Percentiles rank a stretch among this genome's conserved stretches.
These are phyloP conservation scores for Erebia aethiops DNA, from an alignment of 2,888 invertebrate genomes.

Conservation along the genomic window DNA sequence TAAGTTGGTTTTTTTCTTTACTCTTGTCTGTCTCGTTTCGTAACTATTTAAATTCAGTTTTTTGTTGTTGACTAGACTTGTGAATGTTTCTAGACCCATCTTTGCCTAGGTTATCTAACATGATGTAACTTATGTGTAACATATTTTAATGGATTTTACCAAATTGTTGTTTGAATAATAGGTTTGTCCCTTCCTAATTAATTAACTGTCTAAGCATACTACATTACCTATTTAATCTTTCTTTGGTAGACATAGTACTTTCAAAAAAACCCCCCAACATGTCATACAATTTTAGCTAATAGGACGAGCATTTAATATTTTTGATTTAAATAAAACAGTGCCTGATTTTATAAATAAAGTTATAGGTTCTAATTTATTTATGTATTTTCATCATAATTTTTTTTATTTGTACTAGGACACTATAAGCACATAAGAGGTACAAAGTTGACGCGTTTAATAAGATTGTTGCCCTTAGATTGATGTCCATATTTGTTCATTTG, in stretches of 20 bases:
- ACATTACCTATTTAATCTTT: too few relatives aligned
- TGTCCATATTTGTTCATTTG: conserved; percentile 17
- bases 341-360: too few relatives aligned
- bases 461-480: neutral
- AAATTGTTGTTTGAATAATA: neutral
- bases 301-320: too few relatives aligned
- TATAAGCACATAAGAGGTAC: neutral
- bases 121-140: too few relatives aligned
- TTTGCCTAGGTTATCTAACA: neutral
- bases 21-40: neutral
- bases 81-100: neutral
- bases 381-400: neutral
- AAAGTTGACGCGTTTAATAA: neutral
- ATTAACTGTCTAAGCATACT: neutral
- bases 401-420: conserved; percentile 14
- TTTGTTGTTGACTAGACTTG: neutral
- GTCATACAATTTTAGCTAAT: too few relatives aligned
- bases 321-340: too few relatives aligned
- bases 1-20: conserved; percentile 26
- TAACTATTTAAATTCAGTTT: neutral
- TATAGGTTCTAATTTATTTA: too few relatives aligned
- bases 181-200: neutral
- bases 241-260: too few relatives aligned
- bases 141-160: too few relatives aligned
- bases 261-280: too few relatives aligned